Evolutionary conservation across 1,140 invertebrate genomes (phyloP).

Genomic region (Euborellia annulipes): DNA sequence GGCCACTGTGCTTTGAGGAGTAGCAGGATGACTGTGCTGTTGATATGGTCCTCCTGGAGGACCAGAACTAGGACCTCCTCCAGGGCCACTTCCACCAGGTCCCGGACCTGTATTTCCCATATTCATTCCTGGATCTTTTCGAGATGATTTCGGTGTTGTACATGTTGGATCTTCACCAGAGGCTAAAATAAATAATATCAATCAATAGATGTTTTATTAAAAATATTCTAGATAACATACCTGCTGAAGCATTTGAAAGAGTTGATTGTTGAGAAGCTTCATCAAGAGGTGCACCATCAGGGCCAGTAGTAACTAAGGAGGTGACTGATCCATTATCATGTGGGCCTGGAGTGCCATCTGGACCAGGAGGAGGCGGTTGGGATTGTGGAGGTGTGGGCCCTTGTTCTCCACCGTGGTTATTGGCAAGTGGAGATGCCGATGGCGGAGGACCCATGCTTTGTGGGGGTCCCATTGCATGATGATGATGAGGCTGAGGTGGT

Average conservation of each 20-base stretch:
- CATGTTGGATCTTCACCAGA: conserved; percentile 69
- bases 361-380: conserved; percentile 27
- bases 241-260: conserved; percentile 74
- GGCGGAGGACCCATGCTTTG: conserved; percentile 21
- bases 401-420: conserved; percentile 32
- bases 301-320: conserved; percentile 71
- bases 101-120: conserved; percentile 22
- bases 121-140: conserved; percentile 38
- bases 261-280: conserved; percentile 85
- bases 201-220: conserved; percentile 1
- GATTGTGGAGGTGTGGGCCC: conserved; percentile 39
- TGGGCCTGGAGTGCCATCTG: conserved; percentile 27
- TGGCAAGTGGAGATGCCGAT: conserved; percentile 23
- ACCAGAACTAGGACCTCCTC: conserved; percentile 17
- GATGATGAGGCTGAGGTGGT: conserved; percentile 18
- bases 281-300: conserved; percentile 70
- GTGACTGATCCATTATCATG: conserved; percentile 52
- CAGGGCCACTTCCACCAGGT: conserved; percentile 20
- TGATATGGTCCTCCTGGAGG: conserved; percentile 12
- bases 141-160: conserved; percentile 48
- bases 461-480: conserved; percentile 13
- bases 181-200: conserved; percentile 32
- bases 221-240: conserved; percentile 29
- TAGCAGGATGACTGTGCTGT: conserved; percentile 47
- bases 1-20: conserved; percentile 51